phyloP scores from a whole-genome alignment of 2,113 vertebrate species.

The Ranitomeya variabilis region DNA sequence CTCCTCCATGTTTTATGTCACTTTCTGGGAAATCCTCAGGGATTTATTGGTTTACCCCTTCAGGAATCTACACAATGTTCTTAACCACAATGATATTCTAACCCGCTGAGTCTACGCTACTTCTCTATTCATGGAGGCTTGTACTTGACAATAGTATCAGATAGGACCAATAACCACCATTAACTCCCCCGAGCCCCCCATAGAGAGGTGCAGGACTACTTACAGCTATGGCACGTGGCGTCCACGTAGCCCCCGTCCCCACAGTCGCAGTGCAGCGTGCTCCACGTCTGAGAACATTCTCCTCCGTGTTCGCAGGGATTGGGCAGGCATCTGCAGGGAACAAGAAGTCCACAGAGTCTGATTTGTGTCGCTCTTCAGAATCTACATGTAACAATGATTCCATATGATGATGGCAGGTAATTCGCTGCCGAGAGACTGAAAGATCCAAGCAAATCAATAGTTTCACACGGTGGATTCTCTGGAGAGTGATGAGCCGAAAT shows the following conservation, averaged over 20 bases:
- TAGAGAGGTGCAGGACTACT: constrained; percentile 67
- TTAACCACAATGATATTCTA: background rate
- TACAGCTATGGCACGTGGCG: constrained; percentile 91
- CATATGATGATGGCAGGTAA: too few relatives aligned
- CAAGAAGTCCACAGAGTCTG: constrained; percentile 3
- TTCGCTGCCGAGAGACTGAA: too few relatives aligned
- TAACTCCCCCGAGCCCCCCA: background rate
- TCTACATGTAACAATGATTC: too few relatives aligned
- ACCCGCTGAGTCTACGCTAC: background rate
- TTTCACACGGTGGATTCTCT: too few relatives aligned
- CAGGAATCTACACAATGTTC: background rate
- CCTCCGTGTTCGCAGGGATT: constrained; percentile 93
- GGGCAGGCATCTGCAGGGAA: constrained; percentile 84
- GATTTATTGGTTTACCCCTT: background rate
- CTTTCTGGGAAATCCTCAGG: background rate
- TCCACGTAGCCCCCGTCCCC: constrained; percentile 84
- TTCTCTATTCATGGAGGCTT: too few relatives aligned
- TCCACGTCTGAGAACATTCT: constrained; percentile 90
- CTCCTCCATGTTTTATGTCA: too few relatives aligned
- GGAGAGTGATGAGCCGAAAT: too few relatives aligned
- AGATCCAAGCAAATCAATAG: too few relatives aligned
- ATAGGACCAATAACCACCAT: background rate
- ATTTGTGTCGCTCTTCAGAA: background rate
- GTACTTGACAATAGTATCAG: background rate
- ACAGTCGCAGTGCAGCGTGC: constrained; percentile 87